Evolutionary conservation across 2,113 vertebrate genomes (phyloP).

Genomic region (Chascanopsetta lugubris): DNA sequence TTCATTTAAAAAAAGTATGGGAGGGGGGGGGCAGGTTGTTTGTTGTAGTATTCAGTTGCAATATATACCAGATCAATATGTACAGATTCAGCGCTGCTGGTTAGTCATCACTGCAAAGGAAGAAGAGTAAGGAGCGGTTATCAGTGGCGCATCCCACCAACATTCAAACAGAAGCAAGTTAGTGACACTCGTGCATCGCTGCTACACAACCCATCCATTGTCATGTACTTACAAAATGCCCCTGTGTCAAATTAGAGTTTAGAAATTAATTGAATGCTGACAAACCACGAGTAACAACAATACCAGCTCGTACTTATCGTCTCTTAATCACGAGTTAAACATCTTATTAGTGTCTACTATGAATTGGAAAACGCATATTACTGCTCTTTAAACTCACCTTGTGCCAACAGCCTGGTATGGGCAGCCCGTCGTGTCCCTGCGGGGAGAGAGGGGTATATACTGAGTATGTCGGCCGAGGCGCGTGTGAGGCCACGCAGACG

Average conservation of each 20-base stretch:
- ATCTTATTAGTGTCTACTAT: constrained; percentile 16
- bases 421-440: constrained; percentile 93
- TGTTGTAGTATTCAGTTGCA: constrained; percentile 77
- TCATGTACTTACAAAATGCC: constrained; percentile 68
- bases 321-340: constrained; percentile 1
- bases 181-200: constrained; percentile 21
- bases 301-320: background rate
- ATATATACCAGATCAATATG: constrained; percentile 90
- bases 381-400: constrained; percentile 81
- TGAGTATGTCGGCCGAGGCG: no score
- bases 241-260: constrained; percentile 66
- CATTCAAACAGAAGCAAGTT: constrained; percentile 7
- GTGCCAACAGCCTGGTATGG: constrained; percentile 96
- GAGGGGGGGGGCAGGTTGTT: constrained; percentile 63
- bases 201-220: constrained; percentile 15
- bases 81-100: constrained; percentile 86
- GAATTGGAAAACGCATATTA: background rate
- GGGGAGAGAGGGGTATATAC: constrained; percentile 54
- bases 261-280: constrained; percentile 34
- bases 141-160: constrained; percentile 18
- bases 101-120: constrained; percentile 92
- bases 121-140: constrained; percentile 42
- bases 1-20: constrained; percentile 78
- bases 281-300: constrained; percentile 1
- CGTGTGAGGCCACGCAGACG: no score